These are phyloP conservation scores for Hafferia zeledoni DNA, from an alignment of 2,797 vertebrate species.

Conservation along the genomic window DNA sequence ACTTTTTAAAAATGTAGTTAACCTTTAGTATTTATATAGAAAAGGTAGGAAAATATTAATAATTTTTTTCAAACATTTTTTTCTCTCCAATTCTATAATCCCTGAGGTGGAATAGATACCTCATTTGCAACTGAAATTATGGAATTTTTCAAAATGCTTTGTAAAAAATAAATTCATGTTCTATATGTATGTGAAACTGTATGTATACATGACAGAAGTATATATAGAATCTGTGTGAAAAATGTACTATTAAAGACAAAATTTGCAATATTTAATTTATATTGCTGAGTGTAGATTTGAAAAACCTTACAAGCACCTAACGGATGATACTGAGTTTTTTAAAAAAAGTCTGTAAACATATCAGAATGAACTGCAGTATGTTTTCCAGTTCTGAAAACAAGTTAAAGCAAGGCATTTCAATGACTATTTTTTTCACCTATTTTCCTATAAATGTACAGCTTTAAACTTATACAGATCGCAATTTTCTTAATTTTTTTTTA, in stretches of 20 bases:
- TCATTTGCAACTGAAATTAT: not conserved
- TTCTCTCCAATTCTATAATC: not conserved
- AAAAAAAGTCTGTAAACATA: slow-evolving; percentile 57
- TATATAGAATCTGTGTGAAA: not conserved
- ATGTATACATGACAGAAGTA: not conserved
- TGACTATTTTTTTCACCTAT: not conserved
- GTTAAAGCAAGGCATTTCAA: slow-evolving; percentile 33
- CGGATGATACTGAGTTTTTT: slow-evolving; percentile 55
- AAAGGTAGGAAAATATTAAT: not conserved
- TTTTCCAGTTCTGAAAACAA: slow-evolving; percentile 52
- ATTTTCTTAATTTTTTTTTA: not conserved
- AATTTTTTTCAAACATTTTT: not conserved
- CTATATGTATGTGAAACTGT: not conserved
- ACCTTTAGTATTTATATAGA: not conserved
- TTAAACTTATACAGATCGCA: not conserved
- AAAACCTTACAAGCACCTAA: slow-evolving; percentile 41
- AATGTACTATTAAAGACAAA: slow-evolving; percentile 1
- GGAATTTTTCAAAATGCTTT: not conserved
- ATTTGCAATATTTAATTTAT: not conserved
- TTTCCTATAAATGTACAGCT: slow-evolving; percentile 17
- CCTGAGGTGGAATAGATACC: not conserved
- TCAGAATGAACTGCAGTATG: slow-evolving; percentile 38
- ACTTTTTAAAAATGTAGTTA: not conserved
- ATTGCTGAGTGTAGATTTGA: slow-evolving; percentile 4
- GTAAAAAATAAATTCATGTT: not conserved